Base-by-base conservation (phyloP, 2,113 vertebrate species). In the Macroglossus sobrinus region DNA sequence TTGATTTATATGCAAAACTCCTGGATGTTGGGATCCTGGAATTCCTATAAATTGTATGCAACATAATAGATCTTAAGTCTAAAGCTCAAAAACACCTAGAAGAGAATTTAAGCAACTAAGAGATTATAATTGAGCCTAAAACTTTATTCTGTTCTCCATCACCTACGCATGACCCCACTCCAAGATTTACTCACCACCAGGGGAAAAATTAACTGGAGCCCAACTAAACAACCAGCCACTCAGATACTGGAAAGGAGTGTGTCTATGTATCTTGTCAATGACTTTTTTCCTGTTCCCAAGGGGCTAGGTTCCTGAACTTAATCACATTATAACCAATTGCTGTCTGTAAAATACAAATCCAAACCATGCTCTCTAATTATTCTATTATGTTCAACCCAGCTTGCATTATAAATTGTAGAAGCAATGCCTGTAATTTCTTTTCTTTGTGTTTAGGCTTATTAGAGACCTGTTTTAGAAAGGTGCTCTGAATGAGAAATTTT, bases 361-460 rank as follows among this genome's bases (percentile, higher is more conserved):
- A 75, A 90, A 90, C 30, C 53, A 81, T 92, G 87, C 92, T 97
- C 53, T 84, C 63, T 96, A 96, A 95, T 93, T 95, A 95, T 90
- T 90, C 80, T 76, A 90, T 55, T 96, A 79, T 92, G n/a, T 94
- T 97, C 78, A 74, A 24, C 69, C 72, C 79, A 92, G 92, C 81
- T 93, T 93, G 53, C 68, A 87, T 96, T 71, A 38, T 80, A 87
- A 93, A 75, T 87, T 88, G 16, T 87, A 96, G 40, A 21, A 55
- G 19, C n/a, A 38, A 64, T 80, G n/a, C 45, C 75, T 92, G 40
- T 87, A 71, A 84, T 43, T 87, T 78, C 50, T 35, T 93, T 66
- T 92, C 22, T 91, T 35, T 30, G 19, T 88, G 14, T 63, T 18
- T 69, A 95, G 24, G 43, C 35, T 84, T 88, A 69, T 38, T 66